Conservation (phyloP, 2,113 vertebrate genomes). For the Carettochelys insculpta region DNA sequence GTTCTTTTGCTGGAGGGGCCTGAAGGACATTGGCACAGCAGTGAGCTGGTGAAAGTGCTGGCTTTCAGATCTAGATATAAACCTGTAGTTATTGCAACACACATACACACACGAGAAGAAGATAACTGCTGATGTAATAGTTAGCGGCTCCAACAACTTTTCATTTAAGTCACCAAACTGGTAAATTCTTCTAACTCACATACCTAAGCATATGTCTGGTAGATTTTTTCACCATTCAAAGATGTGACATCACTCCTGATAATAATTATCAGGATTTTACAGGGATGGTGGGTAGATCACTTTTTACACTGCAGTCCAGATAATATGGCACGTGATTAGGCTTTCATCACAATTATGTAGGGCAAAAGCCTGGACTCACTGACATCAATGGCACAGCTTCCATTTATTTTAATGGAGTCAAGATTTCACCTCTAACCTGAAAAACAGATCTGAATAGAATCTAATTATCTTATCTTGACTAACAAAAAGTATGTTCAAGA, state of each 20-base stretch:
- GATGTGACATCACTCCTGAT: neutral
- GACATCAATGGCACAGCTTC: neutral
- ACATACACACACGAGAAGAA: too few relatives aligned
- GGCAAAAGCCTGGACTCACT: neutral
- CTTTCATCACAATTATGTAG: neutral
- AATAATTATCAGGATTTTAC: neutral
- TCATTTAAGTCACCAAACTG: neutral
- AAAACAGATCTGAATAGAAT: neutral
- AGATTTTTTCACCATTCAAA: neutral
- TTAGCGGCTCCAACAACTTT: neutral
- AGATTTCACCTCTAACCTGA: neutral
- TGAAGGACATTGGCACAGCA: too few relatives aligned
- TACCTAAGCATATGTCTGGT: neutral
- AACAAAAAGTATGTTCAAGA: neutral
- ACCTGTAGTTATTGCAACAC: too few relatives aligned
- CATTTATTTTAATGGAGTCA: neutral
- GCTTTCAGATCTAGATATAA: too few relatives aligned
- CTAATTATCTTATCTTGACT: too few relatives aligned
- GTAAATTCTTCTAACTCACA: neutral
- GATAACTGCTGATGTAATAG: neutral
- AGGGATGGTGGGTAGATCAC: neutral
- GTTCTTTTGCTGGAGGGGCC: too few relatives aligned
- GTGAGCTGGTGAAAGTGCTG: too few relatives aligned
- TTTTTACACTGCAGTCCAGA: neutral
- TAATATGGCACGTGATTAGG: neutral